phyloP scores from a whole-genome alignment of 2,888 invertebrate genomes.

The Empis stercorea region DNA sequence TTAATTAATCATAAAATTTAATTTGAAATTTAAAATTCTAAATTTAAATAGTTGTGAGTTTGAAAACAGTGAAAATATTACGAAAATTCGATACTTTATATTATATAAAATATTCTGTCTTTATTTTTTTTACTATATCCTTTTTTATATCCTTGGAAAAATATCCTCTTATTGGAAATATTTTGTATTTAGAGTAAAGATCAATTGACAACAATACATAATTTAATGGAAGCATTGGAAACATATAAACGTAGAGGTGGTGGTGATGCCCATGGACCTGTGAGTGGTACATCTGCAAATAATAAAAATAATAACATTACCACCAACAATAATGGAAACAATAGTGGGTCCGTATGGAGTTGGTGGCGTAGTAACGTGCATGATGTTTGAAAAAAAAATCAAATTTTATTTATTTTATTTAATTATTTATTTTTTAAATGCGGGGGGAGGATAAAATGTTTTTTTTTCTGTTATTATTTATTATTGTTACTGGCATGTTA shows the following conservation, averaged over 20 bases:
- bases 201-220: constrained; percentile 11
- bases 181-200: constrained; percentile 10
- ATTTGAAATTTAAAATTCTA: too few species aligned
- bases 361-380: constrained; percentile 12
- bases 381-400: constrained; percentile 7
- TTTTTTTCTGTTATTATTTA: not conserved
- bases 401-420: not conserved
- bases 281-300: not conserved
- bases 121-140: too few species aligned
- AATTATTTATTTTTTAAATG: not conserved
- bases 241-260: constrained; percentile 1
- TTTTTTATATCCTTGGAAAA: not conserved
- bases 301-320: not conserved
- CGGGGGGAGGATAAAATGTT: not conserved
- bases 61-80: too few species aligned
- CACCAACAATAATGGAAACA: not conserved
- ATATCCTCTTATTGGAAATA: not conserved
- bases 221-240: constrained; percentile 12
- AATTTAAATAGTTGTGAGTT: too few species aligned
- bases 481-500: not conserved
- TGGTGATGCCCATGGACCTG: not conserved
- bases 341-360: constrained; percentile 7
- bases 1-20: too few species aligned
- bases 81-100: too few species aligned
- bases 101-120: too few species aligned